A percentile compares a stretch with the other conserved stretches of the same genome.
These are phyloP conservation scores for Actenoides hombroni DNA, from an alignment of 2,113 vertebrate genomes.

Conservation along the genomic window DNA sequence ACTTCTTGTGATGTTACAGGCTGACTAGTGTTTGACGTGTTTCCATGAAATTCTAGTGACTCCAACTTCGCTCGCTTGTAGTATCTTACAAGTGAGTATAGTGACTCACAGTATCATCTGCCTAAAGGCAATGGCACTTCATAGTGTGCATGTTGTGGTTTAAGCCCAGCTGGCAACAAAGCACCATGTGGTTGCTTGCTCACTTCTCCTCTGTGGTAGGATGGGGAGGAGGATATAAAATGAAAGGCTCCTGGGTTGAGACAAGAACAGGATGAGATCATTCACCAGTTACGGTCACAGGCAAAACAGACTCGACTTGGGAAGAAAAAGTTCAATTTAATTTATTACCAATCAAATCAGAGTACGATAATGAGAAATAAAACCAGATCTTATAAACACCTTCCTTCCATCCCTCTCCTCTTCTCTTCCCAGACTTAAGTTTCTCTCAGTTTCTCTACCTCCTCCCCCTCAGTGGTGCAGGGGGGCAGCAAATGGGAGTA, in stretches of 20 bases:
- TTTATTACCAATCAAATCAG: background rate
- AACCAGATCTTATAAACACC: background rate
- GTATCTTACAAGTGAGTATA: background rate
- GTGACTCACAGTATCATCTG: background rate
- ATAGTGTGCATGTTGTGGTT: background rate
- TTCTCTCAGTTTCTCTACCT: background rate
- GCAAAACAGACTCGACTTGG: background rate
- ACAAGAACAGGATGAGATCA: background rate
- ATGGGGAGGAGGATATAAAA: background rate
- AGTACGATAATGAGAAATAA: background rate
- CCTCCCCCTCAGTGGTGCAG: background rate
- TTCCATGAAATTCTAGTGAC: constrained; percentile 8
- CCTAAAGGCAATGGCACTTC: background rate
- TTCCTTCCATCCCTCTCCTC: background rate
- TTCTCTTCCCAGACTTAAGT: background rate
- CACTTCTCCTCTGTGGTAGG: background rate
- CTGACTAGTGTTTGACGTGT: background rate
- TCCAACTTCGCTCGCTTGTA: background rate
- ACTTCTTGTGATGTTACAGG: background rate
- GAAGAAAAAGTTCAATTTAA: background rate
- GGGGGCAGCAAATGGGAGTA: background rate
- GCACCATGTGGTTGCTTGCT: background rate
- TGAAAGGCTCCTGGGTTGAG: background rate
- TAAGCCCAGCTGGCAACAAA: background rate
- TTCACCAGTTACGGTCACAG: background rate